Percentiles rank a stretch among this genome's conserved stretches.
phyloP scores from a whole-genome alignment of 2,797 vertebrate genomes.

The Micropoecilia bifurca region DNA sequence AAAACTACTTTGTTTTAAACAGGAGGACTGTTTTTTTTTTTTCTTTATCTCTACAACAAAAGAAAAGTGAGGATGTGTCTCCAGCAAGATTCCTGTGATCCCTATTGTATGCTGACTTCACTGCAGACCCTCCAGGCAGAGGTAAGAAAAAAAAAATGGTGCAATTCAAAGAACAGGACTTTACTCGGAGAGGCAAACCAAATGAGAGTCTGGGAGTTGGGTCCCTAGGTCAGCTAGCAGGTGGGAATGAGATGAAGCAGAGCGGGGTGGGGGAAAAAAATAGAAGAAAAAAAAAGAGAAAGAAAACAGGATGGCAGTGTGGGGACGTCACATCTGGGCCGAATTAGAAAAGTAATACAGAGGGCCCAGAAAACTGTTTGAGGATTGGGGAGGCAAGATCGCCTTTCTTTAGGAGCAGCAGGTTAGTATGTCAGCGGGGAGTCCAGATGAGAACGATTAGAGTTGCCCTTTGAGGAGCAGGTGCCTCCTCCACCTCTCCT shows the following conservation, averaged over 20 bases:
- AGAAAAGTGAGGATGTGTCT: conserved; percentile 53
- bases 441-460: conserved; percentile 93
- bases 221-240: conserved; percentile 82
- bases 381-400: conserved; percentile 83
- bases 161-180: conserved; percentile 79
- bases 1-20: conserved; percentile 45
- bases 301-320: conserved; percentile 70
- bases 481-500: conserved; percentile 78
- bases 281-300: conserved; percentile 9
- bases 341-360: conserved; percentile 90
- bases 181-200: conserved; percentile 79
- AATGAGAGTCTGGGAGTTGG: conserved; percentile 73
- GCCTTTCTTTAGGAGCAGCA: conserved; percentile 83
- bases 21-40: conserved; percentile 37
- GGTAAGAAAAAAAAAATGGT: conserved; percentile 35
- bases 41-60: conserved; percentile 72
- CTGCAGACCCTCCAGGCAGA: conserved; percentile 73
- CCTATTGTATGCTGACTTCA: conserved; percentile 52
- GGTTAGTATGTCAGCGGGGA: conserved; percentile 85
- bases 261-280: conserved; percentile 47
- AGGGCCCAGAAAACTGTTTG: conserved; percentile 84
- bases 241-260: conserved; percentile 83
- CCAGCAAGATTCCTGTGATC: conserved; percentile 55
- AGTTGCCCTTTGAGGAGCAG: conserved; percentile 83
- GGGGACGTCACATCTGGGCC: conserved; percentile 82